Evolutionary conservation across 1,140 invertebrate genomes (phyloP), one percentile per base, ranked within the genome.

Genomic region (Vollenhovia emeryi): DNA sequence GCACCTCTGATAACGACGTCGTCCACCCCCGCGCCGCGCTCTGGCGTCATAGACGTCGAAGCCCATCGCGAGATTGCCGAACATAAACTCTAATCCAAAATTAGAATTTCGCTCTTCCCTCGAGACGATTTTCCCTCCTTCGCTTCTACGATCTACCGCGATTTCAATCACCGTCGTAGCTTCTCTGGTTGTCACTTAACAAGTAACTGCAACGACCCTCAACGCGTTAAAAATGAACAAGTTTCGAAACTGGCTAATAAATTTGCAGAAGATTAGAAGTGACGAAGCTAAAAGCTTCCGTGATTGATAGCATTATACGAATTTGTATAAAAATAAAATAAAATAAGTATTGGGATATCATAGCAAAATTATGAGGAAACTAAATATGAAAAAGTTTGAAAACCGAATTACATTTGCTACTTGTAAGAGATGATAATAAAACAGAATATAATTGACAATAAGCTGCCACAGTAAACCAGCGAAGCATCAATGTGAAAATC

Each of bases 81-180:
- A 85, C 90, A 87, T 92, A 92, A 93, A 93, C 91, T 87, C 92
- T 92, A 92, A 93, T 94, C 88, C 92, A 84, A 82, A 92, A 92
- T 93, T 92, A 93, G 90, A 92, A 93, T 91, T 82, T 82, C 78
- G 50, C 78, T 82, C 30, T 64, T 84, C 82, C 48, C 60, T 33
- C 13, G 27, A 62, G 69, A 83, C 55, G 69, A 62, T n/a, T 50
- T 50, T 52, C 24, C n/a, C 21, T 40, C 33, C 8, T 21, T 50
- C 18, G 45, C n/a, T 60, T 73, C 40, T 62, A n/a, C 48, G 18
- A 36, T 50, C 64, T 52, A 59, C 55, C 48, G 2, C 13, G 36
- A 71, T 36, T 82, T 82, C 50, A 82, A 82, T 43, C 50, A 69
- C n/a, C 24, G 36, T 43, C 36, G 21, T 45, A 36, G 18, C 60